These are phyloP conservation scores for Picathartes gymnocephalus DNA, from an alignment of 2,113 vertebrate species.

Conservation along the genomic window DNA sequence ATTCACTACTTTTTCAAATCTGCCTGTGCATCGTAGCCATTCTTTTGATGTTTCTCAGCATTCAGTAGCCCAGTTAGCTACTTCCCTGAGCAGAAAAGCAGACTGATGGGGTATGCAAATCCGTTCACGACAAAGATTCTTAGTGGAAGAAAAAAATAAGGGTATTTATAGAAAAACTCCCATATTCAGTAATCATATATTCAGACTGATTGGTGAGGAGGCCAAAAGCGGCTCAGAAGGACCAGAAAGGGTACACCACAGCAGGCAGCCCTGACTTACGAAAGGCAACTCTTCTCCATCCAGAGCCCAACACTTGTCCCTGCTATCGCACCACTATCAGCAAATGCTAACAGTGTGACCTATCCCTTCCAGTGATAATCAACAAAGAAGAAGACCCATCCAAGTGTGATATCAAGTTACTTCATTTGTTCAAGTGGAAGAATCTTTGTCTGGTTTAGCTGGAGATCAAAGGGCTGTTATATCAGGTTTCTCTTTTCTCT, in stretches of 20 bases:
- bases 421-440: constrained; percentile 32
- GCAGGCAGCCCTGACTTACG: background rate
- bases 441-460: background rate
- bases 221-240: background rate
- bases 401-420: constrained; percentile 7
- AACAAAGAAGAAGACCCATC: background rate
- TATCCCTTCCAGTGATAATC: background rate
- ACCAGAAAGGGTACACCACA: background rate
- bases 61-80: background rate
- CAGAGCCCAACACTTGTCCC: background rate
- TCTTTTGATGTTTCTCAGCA: background rate
- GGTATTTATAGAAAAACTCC: background rate
- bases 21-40: background rate
- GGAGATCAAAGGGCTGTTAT: constrained; percentile 29
- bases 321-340: background rate
- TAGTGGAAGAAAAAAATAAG: background rate
- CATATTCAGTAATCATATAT: background rate
- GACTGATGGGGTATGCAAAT: background rate
- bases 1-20: background rate
- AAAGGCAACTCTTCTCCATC: background rate
- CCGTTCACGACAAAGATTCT: background rate
- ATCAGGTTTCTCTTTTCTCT: background rate
- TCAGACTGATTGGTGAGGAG: background rate
- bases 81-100: background rate
- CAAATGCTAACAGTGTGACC: background rate